phyloP scores from a whole-genome alignment of 2,888 invertebrate species.

The Megaustenia siamemsis region DNA sequence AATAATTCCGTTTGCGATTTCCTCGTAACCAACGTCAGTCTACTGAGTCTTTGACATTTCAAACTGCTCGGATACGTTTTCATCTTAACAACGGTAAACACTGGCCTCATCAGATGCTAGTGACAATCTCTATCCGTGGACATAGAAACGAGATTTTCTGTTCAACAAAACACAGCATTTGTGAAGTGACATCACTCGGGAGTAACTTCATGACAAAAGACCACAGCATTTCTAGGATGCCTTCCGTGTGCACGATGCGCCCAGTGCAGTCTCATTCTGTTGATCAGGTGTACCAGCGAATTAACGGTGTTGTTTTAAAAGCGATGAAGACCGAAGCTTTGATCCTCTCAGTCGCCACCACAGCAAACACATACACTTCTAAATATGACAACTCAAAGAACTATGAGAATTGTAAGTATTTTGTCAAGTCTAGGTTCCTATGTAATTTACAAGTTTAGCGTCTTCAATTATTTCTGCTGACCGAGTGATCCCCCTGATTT shows the following conservation, averaged over 20 bases:
- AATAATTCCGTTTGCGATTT: no score
- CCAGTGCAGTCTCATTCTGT: conserved; percentile 36
- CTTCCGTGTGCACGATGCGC: conserved; percentile 46
- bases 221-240: conserved; percentile 16
- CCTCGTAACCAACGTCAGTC: no score
- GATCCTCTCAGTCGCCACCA: conserved; percentile 61
- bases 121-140: not conserved
- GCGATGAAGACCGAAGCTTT: conserved; percentile 70
- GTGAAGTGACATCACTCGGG: not conserved
- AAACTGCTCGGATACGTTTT: not conserved
- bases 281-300: conserved; percentile 46
- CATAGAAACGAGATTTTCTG: not conserved
- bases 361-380: conserved; percentile 52
- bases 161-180: not conserved
- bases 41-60: not conserved
- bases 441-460: not conserved
- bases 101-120: not conserved
- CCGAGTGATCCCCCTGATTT: no score
- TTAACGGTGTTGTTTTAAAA: conserved; percentile 65
- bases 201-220: conserved; percentile 3
- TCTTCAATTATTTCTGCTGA: no score
- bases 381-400: conserved; percentile 3
- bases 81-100: not conserved
- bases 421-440: not conserved
- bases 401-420: conserved; percentile 14